Base-by-base conservation (phyloP, 2,888 invertebrate species). In the Rhagophthalmus giganteus region DNA sequence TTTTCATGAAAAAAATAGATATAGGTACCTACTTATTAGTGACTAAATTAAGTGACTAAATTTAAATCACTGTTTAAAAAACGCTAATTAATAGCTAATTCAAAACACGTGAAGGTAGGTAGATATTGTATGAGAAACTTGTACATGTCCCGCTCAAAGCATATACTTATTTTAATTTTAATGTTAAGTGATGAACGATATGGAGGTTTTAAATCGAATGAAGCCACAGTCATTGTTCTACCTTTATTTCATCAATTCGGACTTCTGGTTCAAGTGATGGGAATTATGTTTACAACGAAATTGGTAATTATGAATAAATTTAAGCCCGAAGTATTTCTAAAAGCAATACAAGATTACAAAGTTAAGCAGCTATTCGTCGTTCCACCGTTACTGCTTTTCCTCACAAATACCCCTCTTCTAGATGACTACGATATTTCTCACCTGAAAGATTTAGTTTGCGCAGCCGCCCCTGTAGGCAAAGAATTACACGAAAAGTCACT, bases 161-260 rank as follows among this genome's bases (percentile, higher is more conserved):
- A 20, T 20, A n/a, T n/a, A n/a, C n/a, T n/a, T n/a, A n/a, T n/a
- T n/a, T n/a, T n/a, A n/a, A n/a, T n/a, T n/a, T n/a, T n/a, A n/a
- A n/a, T n/a, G 26, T 39, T 57, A 15, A 60, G 64, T 8, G 55
- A 63, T 39, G 20, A 39, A n/a, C 34, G 49, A 0, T 34, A 55
- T 20, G 38, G 38, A 1, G 16, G 51, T 11, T 9, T 57, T 2
- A 28, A n/a, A 1, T 6, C 31, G n/a, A 67, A 73, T 1, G 66
- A 75, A 13, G 64, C 68, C 1, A 54, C 76, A 26, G 64, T 87
- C 33, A 81, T 81, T 0, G 72, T 88, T 26, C 79, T 90, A 56
- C 90, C 90, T 4, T 85, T 87, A 79, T 90, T 86, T 70, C 90
- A 90, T 71, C 81, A 84, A 0, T 90, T 85, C 63, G 87, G 87